Conservation (phyloP, 2,113 vertebrate genomes). For the Vombatus ursinus region DNA sequence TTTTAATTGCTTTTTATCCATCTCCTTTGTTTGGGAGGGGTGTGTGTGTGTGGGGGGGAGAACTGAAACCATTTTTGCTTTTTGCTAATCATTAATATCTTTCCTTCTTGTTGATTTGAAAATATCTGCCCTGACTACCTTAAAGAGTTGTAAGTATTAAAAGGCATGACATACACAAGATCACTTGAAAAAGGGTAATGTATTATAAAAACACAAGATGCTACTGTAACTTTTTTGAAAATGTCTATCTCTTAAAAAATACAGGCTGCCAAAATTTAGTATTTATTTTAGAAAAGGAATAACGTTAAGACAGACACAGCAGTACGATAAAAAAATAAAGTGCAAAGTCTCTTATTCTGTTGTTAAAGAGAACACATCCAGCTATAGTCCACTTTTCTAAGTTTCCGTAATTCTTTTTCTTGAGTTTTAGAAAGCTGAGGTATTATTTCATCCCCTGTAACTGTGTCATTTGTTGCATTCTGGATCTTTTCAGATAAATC, state of each 20-base stretch:
- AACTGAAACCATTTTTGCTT: neutral
- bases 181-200: neutral
- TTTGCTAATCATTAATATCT: neutral
- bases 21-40: neutral
- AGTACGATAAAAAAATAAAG: constrained; percentile 31
- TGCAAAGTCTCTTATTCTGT: neutral
- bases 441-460: constrained; percentile 56
- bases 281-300: constrained; percentile 66
- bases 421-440: constrained; percentile 87
- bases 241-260: neutral
- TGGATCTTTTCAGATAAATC: constrained; percentile 67
- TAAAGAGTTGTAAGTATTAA: neutral
- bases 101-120: neutral
- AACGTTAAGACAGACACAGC: constrained; percentile 43
- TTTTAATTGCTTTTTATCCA: neutral
- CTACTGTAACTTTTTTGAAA: constrained; percentile 6
- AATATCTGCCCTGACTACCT: neutral
- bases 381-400: constrained; percentile 91
- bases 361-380: constrained; percentile 85
- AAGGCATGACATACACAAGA: neutral
- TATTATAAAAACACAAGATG: neutral
- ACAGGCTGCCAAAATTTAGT: constrained; percentile 34
- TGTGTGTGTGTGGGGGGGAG: neutral
- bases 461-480: constrained; percentile 49
- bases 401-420: constrained; percentile 87